These are phyloP conservation scores for Antheraea assamensis DNA, from an alignment of 2,888 invertebrate species.

Conservation along the genomic window DNA sequence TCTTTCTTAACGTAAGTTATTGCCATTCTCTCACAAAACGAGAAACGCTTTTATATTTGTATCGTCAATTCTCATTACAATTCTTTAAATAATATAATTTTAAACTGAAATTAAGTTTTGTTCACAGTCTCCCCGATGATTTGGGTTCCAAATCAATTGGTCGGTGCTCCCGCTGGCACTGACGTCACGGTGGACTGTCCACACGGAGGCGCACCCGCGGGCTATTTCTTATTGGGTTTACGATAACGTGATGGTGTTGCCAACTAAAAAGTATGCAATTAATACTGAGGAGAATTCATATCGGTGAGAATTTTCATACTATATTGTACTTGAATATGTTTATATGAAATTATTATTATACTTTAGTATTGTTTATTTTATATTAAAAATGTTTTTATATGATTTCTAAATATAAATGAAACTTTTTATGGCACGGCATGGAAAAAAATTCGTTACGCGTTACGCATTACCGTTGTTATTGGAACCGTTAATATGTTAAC, in stretches of 20 bases:
- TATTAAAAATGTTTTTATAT: too few relatives aligned
- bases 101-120: conserved; percentile 11
- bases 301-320: conserved; percentile 65
- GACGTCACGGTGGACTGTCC: conserved; percentile 96
- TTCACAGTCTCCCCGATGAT: conserved; percentile 95
- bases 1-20: neutral
- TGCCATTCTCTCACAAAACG: too few relatives aligned
- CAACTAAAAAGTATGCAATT: conserved; percentile 93
- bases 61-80: neutral
- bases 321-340: neutral
- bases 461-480: too few relatives aligned
- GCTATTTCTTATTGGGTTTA: conserved; percentile 97
- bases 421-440: too few relatives aligned
- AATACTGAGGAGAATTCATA: conserved; percentile 93
- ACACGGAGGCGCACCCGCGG: conserved; percentile 95
- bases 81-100: neutral
- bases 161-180: conserved; percentile 94
- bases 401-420: too few relatives aligned
- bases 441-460: too few relatives aligned
- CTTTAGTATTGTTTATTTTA: too few relatives aligned
- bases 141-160: conserved; percentile 96
- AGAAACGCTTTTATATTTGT: too few relatives aligned
- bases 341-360: too few relatives aligned
- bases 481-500: too few relatives aligned
- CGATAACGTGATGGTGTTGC: conserved; percentile 93